Base-by-base conservation (phyloP, 2,888 invertebrate genomes). In the Xestia c-nigrum region DNA sequence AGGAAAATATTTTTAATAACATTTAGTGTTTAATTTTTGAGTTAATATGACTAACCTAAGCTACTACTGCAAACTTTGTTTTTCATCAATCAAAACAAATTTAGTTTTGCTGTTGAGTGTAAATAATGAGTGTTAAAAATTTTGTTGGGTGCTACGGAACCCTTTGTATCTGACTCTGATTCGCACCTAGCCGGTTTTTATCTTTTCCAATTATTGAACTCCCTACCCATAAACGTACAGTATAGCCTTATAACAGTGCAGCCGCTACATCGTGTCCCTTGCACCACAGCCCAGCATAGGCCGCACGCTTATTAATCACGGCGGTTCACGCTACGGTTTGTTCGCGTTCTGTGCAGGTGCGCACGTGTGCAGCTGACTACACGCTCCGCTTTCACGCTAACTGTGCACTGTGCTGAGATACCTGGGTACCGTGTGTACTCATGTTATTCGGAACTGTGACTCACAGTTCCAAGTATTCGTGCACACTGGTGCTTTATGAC, bases 221-320 rank as follows among this genome's bases (percentile, higher is more conserved):
- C 43, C 9, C 6, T 67, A 46, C 6, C 5, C 7, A 50, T 38
- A 38, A 50, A 55, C 21, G 3, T 9, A 12, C 9, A 19, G n/a
- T 63, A 31, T 31, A 19, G 5, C 1, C 6, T 12, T 19, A 7
- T 4, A 38, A 31, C 7, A 16, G 1, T 2, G 43, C 9, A 43
- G 21, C 1, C 84, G 80, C 76, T 43, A 16, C 21, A 57, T 64
- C 31, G 5, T 43, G 1, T 72, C 14, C 0, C 75, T 77, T 72
- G 38, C 10, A 10, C 73, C 74, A 55, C 55, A 5, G 3, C 6
- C 67, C 31, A 43, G 5, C 69, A 52, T 57, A 78, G 88, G 75
- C 76, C 76, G 76, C 74, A 86, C 72, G 84, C 86, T 89, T 88
- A 86, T 89, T 88, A 89, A 88, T 87, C 81, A 86, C 87, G 59